Base-by-base conservation (phyloP, 2,113 vertebrate species). In the Phyllostomus hastatus region DNA sequence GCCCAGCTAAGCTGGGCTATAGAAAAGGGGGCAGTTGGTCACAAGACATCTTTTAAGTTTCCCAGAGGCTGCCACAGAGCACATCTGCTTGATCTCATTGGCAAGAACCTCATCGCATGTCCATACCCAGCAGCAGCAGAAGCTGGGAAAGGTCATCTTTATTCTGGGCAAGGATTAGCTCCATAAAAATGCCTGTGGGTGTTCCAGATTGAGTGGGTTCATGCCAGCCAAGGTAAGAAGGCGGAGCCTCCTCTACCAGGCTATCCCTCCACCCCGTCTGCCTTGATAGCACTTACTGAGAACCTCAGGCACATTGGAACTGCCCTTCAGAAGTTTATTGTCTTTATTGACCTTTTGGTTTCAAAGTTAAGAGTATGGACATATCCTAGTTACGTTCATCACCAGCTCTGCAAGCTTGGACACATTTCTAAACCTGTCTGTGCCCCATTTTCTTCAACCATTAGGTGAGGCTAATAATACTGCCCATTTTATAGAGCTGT, bases 11-110 rank as follows among this genome's bases (percentile, higher is more conserved):
- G 24, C 48, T 19, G 48, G 57, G 28, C 87, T 72, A 1, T 20
- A 35, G 59, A 26, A 80, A 67, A 89, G 59, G 41, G 88, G 48
- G 86, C 86, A 80, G 84, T 43, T 48, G 59, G 85, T 75, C 81
- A 57, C 78, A 86, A 79, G 91, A 82, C 82, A 24, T 85, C 89
- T 83, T 96, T 85, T 31, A 61, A 50, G n/a, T 85, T 92, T 70
- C 50, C 35, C 79, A 83, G 41, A 72, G 43, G 26, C 52, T 86
- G 35, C 35, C 54, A 10, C 31, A 9, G 7, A 80, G 24, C 15
- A 38, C 10, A 35, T 2, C 70, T 7, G 3, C 66, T 66, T 24
- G 20, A 4, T 64, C 59, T 67, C 93, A 31, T 20, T 66, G 78
- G 35, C 76, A 76, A 87, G 50, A 59, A 19, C 24, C 12, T 7